Evolutionary conservation across 2,888 invertebrate genomes (phyloP).

Genomic region (Drosophila acutilabella): DNA sequence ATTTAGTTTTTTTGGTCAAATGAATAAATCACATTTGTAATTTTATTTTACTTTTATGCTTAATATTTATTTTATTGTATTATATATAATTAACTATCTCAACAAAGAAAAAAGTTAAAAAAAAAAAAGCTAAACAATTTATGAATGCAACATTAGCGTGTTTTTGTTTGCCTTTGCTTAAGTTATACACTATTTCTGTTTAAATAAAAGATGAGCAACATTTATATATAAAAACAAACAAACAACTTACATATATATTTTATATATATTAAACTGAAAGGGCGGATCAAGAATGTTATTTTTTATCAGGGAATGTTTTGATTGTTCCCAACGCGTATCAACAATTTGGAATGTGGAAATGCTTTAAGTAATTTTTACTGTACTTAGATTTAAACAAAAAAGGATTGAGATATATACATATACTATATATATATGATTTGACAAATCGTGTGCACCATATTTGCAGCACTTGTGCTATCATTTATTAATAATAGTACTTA

Average conservation of each 20-base stretch:
- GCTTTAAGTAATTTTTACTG: conserved; percentile 60
- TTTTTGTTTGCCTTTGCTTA: conserved; percentile 72
- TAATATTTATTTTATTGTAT: conserved; percentile 79
- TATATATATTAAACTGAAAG: conserved; percentile 19
- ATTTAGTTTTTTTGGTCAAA: conserved; percentile 24
- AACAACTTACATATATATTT: conserved; percentile 25
- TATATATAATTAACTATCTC: conserved; percentile 77
- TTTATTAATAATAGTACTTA: conserved; percentile 37
- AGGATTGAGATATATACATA: conserved; percentile 4
- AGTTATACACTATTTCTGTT: conserved; percentile 70
- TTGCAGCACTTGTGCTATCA: conserved; percentile 51
- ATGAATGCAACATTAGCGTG: conserved; percentile 49
- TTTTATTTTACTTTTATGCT: conserved; percentile 73
- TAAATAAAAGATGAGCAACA: conserved; percentile 57
- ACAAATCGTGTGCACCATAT: conserved; percentile 43
- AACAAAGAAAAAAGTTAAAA: conserved; percentile 24
- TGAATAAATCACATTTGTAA: conserved; percentile 58
- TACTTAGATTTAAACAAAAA: conserved; percentile 40
- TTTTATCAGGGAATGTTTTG: conserved; percentile 59
- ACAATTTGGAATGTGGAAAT: conserved; percentile 52
- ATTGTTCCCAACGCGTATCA: conserved; percentile 45
- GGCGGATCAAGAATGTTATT: conserved; percentile 33
- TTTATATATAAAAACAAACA: conserved; percentile 23
- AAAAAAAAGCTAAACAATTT: conserved; percentile 26
- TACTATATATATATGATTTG: conserved; percentile 19